These are phyloP conservation scores for Herpailurus yagouaroundi DNA, from an alignment of 2,113 vertebrate species.

Conservation along the genomic window DNA sequence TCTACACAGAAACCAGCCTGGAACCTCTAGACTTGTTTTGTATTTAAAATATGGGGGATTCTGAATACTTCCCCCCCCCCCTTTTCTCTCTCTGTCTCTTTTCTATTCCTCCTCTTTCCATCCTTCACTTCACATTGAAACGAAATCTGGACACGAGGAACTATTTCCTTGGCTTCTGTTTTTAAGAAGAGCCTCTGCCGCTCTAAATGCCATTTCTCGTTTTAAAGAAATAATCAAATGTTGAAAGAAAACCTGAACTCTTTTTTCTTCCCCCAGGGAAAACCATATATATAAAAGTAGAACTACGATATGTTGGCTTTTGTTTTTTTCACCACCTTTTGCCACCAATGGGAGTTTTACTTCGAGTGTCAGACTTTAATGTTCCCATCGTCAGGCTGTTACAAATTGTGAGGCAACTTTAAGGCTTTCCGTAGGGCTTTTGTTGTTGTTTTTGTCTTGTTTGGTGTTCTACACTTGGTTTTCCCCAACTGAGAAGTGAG, in stretches of 20 bases:
- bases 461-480: neutral
- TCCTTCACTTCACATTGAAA: neutral
- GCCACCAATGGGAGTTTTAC: neutral
- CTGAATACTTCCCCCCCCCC: neutral
- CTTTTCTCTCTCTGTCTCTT: neutral
- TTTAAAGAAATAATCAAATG: neutral
- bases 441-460: neutral
- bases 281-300: neutral
- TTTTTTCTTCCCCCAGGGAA: neutral
- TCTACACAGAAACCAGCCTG: too few species aligned
- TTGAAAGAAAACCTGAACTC: neutral
- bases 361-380: neutral
- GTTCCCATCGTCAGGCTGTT: neutral
- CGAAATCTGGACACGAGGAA: neutral
- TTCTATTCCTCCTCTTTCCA: neutral
- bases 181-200: neutral
- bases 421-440: neutral
- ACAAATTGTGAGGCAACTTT: neutral
- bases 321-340: neutral
- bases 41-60: neutral
- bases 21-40: too few species aligned
- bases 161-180: slow-evolving; percentile 56
- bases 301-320: neutral
- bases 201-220: neutral
- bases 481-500: neutral